phyloP scores from a whole-genome alignment of 2,113 vertebrate species.

The Pseudopodoces humilis region DNA sequence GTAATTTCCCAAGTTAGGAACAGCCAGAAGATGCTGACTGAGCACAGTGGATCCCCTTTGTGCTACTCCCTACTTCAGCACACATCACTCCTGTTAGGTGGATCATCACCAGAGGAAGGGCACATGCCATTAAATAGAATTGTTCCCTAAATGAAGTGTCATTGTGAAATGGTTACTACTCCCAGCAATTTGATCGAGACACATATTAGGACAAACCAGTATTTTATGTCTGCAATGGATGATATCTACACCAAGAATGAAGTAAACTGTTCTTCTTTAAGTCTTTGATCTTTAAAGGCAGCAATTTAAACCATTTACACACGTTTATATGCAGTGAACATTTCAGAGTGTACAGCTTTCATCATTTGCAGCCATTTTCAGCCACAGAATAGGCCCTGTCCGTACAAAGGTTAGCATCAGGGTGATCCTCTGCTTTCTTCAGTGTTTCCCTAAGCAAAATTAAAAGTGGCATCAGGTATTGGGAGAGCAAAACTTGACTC shows the following conservation, averaged over 20 bases:
- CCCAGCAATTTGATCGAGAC: constrained; percentile 22
- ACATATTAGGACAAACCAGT: background rate
- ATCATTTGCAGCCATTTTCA: background rate
- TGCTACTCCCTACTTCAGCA: background rate
- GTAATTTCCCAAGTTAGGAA: background rate
- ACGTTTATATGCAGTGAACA: background rate
- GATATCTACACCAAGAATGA: background rate
- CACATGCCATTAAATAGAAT: background rate
- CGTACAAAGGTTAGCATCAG: background rate
- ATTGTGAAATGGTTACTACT: background rate
- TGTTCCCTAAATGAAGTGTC: background rate
- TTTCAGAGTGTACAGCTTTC: background rate
- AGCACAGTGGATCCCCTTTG: background rate
- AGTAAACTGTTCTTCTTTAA: background rate
- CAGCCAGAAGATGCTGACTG: background rate
- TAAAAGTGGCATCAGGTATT: background rate
- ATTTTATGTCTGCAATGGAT: background rate
- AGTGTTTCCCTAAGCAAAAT: background rate
- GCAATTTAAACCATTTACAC: background rate
- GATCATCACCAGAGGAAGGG: background rate
- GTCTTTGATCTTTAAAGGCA: background rate
- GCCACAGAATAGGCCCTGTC: background rate
- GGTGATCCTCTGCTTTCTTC: background rate
- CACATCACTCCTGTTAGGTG: background rate
- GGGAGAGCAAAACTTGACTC: background rate